Percentiles rank a stretch among this genome's conserved stretches.
Conservation (phyloP, 2,888 invertebrate genomes). For the Noctuana brunneofusca region DNA sequence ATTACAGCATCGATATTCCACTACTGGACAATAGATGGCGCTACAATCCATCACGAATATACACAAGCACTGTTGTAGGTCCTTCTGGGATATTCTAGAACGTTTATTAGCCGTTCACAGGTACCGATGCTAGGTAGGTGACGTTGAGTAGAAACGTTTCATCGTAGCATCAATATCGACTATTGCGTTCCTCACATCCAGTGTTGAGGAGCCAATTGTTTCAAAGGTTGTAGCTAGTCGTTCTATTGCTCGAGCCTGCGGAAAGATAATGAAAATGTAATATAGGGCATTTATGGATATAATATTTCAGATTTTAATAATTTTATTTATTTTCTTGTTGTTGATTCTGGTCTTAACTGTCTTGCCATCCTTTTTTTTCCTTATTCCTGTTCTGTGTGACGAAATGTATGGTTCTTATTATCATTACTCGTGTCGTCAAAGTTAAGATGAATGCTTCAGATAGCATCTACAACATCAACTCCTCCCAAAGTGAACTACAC, state of each 20-base stretch:
- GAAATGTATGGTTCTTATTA: no score
- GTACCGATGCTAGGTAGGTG: constrained; percentile 64
- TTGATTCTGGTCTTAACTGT: no score
- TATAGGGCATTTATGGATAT: no score
- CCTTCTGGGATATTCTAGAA: not conserved
- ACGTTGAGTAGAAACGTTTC: constrained; percentile 65
- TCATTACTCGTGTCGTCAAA: no score
- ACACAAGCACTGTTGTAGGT: not conserved
- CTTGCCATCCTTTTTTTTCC: no score
- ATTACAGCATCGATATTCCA: not conserved
- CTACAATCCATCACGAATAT: not conserved
- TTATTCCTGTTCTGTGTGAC: no score
- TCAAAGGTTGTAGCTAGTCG: constrained; percentile 67
- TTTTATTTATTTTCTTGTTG: no score
- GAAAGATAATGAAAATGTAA: constrained; percentile 3
- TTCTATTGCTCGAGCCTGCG: constrained; percentile 68
- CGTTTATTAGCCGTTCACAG: constrained; percentile 40
- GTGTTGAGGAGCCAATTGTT: constrained; percentile 57
- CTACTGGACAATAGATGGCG: constrained; percentile 6
- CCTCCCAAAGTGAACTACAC: no score
- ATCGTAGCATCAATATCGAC: constrained; percentile 69
- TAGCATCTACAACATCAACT: no score
- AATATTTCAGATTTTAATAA: no score
- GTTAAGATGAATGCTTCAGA: no score
- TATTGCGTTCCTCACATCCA: constrained; percentile 64